Base-by-base conservation (phyloP, 2,797 vertebrate species). In the Thalassophryne amazonica region DNA sequence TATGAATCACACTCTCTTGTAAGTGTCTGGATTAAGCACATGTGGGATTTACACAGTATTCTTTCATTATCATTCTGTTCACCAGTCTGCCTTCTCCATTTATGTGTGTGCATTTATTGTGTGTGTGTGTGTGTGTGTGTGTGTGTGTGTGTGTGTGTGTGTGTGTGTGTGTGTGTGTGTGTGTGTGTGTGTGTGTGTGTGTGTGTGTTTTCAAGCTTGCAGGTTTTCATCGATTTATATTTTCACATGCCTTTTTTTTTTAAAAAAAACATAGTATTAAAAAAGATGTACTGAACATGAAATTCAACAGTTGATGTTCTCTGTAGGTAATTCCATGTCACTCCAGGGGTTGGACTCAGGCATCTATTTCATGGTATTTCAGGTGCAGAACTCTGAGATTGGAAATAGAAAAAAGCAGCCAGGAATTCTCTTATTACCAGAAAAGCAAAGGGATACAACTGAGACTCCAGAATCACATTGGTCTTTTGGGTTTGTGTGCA, bases 21-120 rank as follows among this genome's bases (percentile, higher is more conserved):
- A 88, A 91, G 83, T 86, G 86, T 88, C 83, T 73, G 80, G 84
- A 87, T 81, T 86, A 87, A 85, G 79, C 78, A 80, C 84, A 77
- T 76, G 54, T 76, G 77, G 82, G 84, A 87, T 87, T 87, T 88
- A 84, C 76, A 59, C 69, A 72, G 48, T 65, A 67, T 60, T 81
- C 68, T 53, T 76, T 69, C 58, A 78, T 78, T 84, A 76, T 70
- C 73, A 51, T 3, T 53, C 51, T 58, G 40, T 70, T 76, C 72
- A 43, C 53, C 61, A 72, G 65, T 55, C 53, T 56, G 19, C 41
- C 23, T 38, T 31, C 56, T 62, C 48, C 37, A 18, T 61, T 35
- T 39, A 16, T 19, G 29, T 50, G 59, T 40, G 37, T 32, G 24
- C 22, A 5, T 4, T 7, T 21, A 3, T 20, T 20, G 7, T 9